A percentile compares a stretch with the other conserved stretches of the same genome.
Evolutionary conservation across 2,888 invertebrate species (phyloP).

Genomic region (Sinelater perroti): DNA sequence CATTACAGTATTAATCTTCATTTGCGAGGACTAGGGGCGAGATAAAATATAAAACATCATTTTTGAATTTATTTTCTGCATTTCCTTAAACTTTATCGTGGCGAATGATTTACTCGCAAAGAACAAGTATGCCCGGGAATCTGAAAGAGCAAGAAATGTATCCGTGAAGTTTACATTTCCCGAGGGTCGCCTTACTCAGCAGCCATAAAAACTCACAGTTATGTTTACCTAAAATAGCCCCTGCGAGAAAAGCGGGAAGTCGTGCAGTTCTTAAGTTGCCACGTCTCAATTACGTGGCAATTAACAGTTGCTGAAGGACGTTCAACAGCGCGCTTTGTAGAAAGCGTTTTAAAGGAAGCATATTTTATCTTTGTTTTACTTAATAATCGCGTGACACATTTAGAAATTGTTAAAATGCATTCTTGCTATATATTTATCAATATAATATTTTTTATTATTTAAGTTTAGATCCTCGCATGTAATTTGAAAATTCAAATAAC

Average conservation of each 20-base stretch:
- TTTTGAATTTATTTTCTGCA: neutral
- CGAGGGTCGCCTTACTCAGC: slow-evolving; percentile 32
- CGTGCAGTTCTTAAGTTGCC: slow-evolving; percentile 21
- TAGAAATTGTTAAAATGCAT: too few relatives aligned
- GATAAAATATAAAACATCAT: neutral
- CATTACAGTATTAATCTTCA: too few relatives aligned
- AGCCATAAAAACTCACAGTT: slow-evolving; percentile 35
- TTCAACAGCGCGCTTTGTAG: too few relatives aligned
- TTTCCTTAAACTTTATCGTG: slow-evolving; percentile 10
- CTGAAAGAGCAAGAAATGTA: slow-evolving; percentile 34
- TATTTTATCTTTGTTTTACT: too few relatives aligned
- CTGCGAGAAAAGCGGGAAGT: slow-evolving; percentile 31
- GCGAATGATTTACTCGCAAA: slow-evolving; percentile 29
- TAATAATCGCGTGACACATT: too few relatives aligned
- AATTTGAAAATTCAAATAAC: too few relatives aligned
- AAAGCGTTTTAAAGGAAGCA: too few relatives aligned
- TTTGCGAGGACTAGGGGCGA: too few relatives aligned
- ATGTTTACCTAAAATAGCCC: slow-evolving; percentile 36
- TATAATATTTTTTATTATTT: too few relatives aligned
- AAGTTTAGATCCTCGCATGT: too few relatives aligned
- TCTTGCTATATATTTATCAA: too few relatives aligned
- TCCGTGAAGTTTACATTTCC: slow-evolving; percentile 39
- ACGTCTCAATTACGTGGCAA: slow-evolving; percentile 6
- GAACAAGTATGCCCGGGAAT: slow-evolving; percentile 26
- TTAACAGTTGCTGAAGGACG: too few relatives aligned